Conservation (phyloP, 2,113 vertebrate genomes). For the Atractosteus spatula region DNA sequence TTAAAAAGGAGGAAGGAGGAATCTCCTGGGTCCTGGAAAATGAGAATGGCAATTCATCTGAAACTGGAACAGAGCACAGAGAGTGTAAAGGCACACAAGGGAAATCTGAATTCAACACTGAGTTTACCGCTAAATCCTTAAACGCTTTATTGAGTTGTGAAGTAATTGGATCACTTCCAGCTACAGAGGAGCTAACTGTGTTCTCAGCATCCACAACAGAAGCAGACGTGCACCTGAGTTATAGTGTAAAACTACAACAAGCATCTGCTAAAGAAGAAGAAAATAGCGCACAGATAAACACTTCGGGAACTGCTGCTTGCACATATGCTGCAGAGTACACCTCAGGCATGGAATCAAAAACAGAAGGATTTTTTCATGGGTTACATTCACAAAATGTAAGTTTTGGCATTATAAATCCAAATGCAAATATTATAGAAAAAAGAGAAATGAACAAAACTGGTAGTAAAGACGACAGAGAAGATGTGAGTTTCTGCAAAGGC, state of each 20-base stretch:
- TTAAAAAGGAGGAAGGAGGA: conserved; percentile 58
- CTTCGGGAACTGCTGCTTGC: not conserved
- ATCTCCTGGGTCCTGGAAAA: conserved; percentile 26
- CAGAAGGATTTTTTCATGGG: not conserved
- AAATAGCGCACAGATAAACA: not conserved
- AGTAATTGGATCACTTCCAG: conserved; percentile 22
- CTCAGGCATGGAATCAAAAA: not conserved
- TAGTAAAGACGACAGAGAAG: no score
- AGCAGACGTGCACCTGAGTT: conserved; percentile 1
- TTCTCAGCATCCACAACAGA: conserved; percentile 24
- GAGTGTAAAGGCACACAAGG: conserved; percentile 4
- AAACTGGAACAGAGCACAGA: conserved; percentile 35
- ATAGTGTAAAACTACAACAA: not conserved
- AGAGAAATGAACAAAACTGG: no score
- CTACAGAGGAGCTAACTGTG: no score
- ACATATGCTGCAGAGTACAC: not conserved
- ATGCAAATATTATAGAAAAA: not conserved
- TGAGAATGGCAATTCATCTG: conserved; percentile 45
- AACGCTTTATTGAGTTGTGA: no score
- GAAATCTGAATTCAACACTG: no score
- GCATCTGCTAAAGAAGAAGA: not conserved
- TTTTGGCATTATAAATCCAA: not conserved
- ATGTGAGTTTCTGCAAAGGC: no score
- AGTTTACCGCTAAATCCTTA: no score
- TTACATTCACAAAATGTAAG: not conserved